Conservation (phyloP, 35 echinoderm and acorn worm genomes). For the Apostichopus californicus region DNA sequence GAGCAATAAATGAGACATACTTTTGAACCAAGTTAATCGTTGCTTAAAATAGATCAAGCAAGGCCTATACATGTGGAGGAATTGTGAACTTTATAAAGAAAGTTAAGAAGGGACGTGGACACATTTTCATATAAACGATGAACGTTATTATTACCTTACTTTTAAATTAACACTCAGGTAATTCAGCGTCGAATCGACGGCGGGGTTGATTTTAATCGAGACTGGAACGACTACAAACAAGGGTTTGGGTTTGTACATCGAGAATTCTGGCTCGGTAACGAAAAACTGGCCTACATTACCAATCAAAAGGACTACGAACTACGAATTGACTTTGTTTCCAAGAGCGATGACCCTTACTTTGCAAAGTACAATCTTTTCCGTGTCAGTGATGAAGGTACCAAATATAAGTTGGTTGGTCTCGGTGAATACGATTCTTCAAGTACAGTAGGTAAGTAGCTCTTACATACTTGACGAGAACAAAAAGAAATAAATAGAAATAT, state of each 20-base stretch:
- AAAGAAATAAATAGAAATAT: too few species aligned
- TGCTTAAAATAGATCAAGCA: too few species aligned
- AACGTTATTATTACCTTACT: too few species aligned
- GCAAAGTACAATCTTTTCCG: constrained; percentile 18
- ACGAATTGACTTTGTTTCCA: constrained; percentile 4
- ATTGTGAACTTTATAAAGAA: too few species aligned
- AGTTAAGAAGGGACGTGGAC: too few species aligned
- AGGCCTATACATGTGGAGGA: too few species aligned
- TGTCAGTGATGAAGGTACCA: constrained; percentile 21
- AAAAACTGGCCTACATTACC: not conserved
- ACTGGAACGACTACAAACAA: not conserved
- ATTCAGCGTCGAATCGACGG: not conserved
- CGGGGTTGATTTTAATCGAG: not conserved
- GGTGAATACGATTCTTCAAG: not conserved
- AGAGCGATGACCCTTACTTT: constrained; percentile 1
- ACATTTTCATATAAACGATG: too few species aligned
- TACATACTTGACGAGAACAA: too few species aligned
- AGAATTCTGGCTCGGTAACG: not conserved
- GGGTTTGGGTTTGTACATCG: not conserved
- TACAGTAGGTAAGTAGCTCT: not conserved
- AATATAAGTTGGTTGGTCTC: not conserved
- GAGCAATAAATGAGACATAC: too few species aligned
- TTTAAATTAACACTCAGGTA: too few species aligned
- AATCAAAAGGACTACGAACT: not conserved
- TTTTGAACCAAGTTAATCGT: too few species aligned